Base-by-base conservation (phyloP, 2,113 vertebrate species). In the Muscicapa adusta region DNA sequence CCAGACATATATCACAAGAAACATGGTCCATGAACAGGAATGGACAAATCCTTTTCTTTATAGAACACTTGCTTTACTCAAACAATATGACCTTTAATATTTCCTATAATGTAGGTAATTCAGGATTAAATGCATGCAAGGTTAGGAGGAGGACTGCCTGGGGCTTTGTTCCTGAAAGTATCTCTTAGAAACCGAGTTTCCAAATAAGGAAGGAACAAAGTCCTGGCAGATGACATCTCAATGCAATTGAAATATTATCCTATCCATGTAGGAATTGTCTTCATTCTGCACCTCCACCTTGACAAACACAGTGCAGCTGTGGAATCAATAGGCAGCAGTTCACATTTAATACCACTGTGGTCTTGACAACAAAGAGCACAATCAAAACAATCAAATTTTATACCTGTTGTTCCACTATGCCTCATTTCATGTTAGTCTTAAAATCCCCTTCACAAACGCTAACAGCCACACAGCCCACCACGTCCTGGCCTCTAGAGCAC, bases 311-410 rank as follows among this genome's bases (percentile, higher is more conserved):
- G 33, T 50, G 63, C 58, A 85, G 85, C 71, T 28, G 33, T 14
- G 43, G 42, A 60, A 94, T 94, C 94, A 63, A 95, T 71, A 96
- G 33, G 58, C 65, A 93, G 68, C 7, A 74, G 89, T 33, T 93
- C 76, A 63, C 50, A 85, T 84, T 63, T 86, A 93, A 65, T 77
- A 81, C 48, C 86, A 68, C 73, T 26, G 40, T 43, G 73, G 57
- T 63, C 73, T 61, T 72, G 80, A 86, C 88, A 95, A 72, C 74
- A 60, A 71, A 84, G 51, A 92, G 72, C 48, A 77, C 89, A 94
- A 77, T 89, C 92, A 89, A 58, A 92, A n/a, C 68, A 53, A 95
- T 96, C 91, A 68, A 92, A 94, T 89, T 89, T 96, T 94, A 78
- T 78, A 95, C 89, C 76, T 81, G 48, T 38, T 93, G 57, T 81